A percentile compares a stretch with the other conserved stretches of the same genome.
These are phyloP conservation scores for Bombus soroeensis DNA, from an alignment of 1,140 invertebrate genomes.

Conservation along the genomic window DNA sequence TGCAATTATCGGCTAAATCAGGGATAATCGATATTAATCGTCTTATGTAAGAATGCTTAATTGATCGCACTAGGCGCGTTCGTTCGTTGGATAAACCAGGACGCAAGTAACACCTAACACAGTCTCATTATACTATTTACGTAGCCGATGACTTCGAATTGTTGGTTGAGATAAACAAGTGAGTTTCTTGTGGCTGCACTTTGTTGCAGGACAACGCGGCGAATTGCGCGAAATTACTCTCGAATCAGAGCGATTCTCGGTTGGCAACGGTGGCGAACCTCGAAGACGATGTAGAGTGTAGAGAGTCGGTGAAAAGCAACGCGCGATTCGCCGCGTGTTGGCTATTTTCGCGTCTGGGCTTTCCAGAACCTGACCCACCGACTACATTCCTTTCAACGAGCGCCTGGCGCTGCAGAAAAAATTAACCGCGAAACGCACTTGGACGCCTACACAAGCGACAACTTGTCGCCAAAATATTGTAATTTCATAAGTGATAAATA, in stretches of 20 bases:
- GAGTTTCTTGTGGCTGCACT: conserved; percentile 24
- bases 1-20: too few relatives aligned
- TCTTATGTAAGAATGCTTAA: conserved; percentile 11
- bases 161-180: conserved; percentile 20
- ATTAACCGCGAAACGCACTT: not conserved
- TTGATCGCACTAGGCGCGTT: not conserved
- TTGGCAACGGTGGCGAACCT: not conserved
- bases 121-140: conserved; percentile 39
- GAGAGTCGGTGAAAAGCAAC: conserved; percentile 49
- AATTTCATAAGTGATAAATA: not conserved
- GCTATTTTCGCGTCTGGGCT: conserved; percentile 65
- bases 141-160: conserved; percentile 29
- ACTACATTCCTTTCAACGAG: conserved; percentile 57
- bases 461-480: not conserved
- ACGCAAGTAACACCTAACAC: not conserved
- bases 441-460: too few relatives aligned
- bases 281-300: not conserved
- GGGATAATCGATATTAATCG: not conserved
- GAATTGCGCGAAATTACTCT: conserved; percentile 33
- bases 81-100: not conserved
- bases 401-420: not conserved
- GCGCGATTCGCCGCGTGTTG: conserved; percentile 28
- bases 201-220: not conserved
- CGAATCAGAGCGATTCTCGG: not conserved
- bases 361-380: conserved; percentile 52